Evolutionary conservation across 2,113 vertebrate species (phyloP), one percentile per base, ranked within the genome.

Genomic region (Theropithecus gelada): DNA sequence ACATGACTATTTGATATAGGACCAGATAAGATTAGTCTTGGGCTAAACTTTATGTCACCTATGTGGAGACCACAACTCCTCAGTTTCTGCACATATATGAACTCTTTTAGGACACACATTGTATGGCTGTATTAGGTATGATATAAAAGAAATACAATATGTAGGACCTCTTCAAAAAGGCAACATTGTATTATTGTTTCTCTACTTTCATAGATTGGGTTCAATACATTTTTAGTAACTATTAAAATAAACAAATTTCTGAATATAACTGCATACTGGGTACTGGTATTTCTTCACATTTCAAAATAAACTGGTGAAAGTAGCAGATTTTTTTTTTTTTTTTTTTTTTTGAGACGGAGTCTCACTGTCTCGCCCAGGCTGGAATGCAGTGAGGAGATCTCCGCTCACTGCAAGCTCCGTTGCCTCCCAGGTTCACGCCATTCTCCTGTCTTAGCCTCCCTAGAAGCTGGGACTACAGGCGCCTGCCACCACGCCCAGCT

Each of bases 231-330:
- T 90, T 73, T 87, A 32, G n/a, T 80, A 68, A 35, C 38, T 66
- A 66, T 30, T 48, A 80, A 83, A 96, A 57, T 48, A 94, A 84
- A 75, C 55, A 75, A 80, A 73, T 12, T 3, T 66, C 23, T 40
- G 35, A 66, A 20, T 75, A 3, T 57, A 93, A 70, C 23, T 84
- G 10, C 7, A n/a, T 27, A 35, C 7, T 76, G 32, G 32, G 20
- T 18, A 66, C 18, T 66, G 32, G 6, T 88, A 66, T 64, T 78
- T 59, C 30, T 73, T 96, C 38, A 91, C 16, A 57, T 85, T 94
- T 87, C 40, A 94, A 82, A 94, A 64, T 40, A 84, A 76, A 94
- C 81, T 43, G 66, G 57, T 38, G 20, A 61, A 86, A 87, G n/a
- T 50, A 59, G 18, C 14, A 45, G 45, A 35, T 88, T 87, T 20